phyloP scores from a whole-genome alignment of 1,140 invertebrate species.

The Micrasema minimum region DNA sequence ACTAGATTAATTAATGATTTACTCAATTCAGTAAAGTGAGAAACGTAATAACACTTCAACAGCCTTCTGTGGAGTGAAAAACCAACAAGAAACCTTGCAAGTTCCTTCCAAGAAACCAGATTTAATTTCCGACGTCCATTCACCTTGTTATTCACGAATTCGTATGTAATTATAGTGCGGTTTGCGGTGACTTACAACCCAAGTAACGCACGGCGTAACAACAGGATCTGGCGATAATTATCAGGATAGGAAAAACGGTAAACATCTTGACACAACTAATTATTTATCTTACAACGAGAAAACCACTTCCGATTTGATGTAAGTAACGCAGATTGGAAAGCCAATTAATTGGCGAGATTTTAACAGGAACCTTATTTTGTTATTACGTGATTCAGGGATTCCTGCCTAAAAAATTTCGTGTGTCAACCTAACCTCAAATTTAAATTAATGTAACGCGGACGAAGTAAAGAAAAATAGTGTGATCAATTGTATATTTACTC shows the following conservation, averaged over 20 bases:
- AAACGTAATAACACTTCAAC: background rate
- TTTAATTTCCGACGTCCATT: background rate
- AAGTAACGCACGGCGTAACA: background rate
- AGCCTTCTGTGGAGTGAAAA: background rate
- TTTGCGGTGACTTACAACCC: constrained; percentile 9
- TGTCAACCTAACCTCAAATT: constrained; percentile 21
- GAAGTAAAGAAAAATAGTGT: no score
- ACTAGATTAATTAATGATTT: no score
- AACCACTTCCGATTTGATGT: background rate
- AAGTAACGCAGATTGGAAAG: no score
- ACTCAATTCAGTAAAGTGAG: background rate
- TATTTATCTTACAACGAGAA: background rate
- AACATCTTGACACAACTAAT: background rate
- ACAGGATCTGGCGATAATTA: constrained; percentile 5
- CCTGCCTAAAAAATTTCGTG: background rate
- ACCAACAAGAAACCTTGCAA: constrained; percentile 9
- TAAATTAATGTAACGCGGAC: background rate
- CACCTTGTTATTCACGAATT: constrained; percentile 13
- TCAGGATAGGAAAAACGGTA: background rate
- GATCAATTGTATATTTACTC: no score
- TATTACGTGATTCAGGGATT: constrained; percentile 14
- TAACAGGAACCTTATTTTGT: background rate
- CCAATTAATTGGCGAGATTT: background rate
- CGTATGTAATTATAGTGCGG: constrained; percentile 3
- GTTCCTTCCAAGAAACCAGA: background rate